Conservation (phyloP, 2,797 vertebrate species). For the Phoxinus dragarum region DNA sequence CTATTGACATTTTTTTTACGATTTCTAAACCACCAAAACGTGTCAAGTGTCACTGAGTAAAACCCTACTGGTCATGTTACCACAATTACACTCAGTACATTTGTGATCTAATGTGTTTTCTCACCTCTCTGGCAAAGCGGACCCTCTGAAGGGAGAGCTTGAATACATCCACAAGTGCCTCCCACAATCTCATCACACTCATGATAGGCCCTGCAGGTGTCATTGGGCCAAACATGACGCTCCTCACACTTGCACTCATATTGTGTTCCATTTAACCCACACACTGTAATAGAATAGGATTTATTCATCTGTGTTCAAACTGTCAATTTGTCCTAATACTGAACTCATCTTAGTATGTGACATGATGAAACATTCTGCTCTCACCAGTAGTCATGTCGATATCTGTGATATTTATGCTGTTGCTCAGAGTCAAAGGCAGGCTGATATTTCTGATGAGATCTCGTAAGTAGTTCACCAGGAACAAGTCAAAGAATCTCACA, state of each 20-base stretch:
- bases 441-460: slow-evolving; percentile 18
- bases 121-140: slow-evolving; percentile 44
- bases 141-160: slow-evolving; percentile 65
- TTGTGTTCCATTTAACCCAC: slow-evolving; percentile 37
- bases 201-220: slow-evolving; percentile 51
- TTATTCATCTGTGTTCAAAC: not conserved
- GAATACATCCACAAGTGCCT: slow-evolving; percentile 70
- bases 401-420: slow-evolving; percentile 44
- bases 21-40: not conserved
- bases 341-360: not conserved
- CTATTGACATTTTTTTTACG: not conserved
- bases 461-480: slow-evolving; percentile 32
- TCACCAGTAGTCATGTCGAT: slow-evolving; percentile 62
- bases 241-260: slow-evolving; percentile 48
- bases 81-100: not conserved
- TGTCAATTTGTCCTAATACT: not conserved
- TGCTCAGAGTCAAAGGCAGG: slow-evolving; percentile 49
- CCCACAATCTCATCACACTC: slow-evolving; percentile 50
- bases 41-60: not conserved
- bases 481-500: slow-evolving; percentile 50
- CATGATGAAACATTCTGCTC: not conserved
- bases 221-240: slow-evolving; percentile 41
- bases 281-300: slow-evolving; percentile 2
- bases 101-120: not conserved
- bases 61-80: not conserved